Base-by-base conservation (phyloP, 92 coral and sea anemone species). In the Epizoanthus stellaris region DNA sequence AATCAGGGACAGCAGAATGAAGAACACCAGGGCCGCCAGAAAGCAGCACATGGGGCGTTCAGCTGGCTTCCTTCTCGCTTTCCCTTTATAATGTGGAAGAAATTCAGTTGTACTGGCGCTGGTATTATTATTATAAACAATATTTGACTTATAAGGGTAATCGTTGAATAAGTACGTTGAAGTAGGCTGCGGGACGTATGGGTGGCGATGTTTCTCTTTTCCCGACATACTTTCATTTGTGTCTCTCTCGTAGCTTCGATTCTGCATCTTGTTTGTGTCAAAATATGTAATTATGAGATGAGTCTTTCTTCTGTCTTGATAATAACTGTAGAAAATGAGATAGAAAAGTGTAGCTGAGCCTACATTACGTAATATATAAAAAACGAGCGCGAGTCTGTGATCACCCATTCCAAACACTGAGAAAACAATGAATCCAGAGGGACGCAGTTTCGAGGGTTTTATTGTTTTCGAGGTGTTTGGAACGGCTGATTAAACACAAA, bases 1-100 rank as follows among this genome's bases (percentile, higher is more conserved):
- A 0, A 89, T 82, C 58, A 89, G 21, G 7, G 87, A 85, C 77
- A 89, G 70, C 17, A 86, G 43, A 8, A 80, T 57, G 20, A 89
- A 89, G 36, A 86, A 80, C 21, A 47, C 77, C 47, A 89, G 62
- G 11, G 84, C 64, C n/a, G 85, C 52, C 69, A 85, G 13, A 14
- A 89, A 21, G 53, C 83, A 79, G 56, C 59, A 64, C 21, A 62
- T 8, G 39, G 83, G 49, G 20, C 83, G 83, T 25, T 63, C 60
- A 40, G 83, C 52, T 14, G 57, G 3, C 72, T 63, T 79, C 72
- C 42, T 63, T 63, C 67, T 45, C 20, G 30, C 53, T 19, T 20
- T 25, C 62, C 83, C 83, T 79, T 79, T 79, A 79, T 63, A 63
- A 63, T 79, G 72, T 79, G 73, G 71, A 79, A 79, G 70, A 79